Conservation (phyloP, 2,113 vertebrate genomes). For the Nothoprocta pentlandii region DNA sequence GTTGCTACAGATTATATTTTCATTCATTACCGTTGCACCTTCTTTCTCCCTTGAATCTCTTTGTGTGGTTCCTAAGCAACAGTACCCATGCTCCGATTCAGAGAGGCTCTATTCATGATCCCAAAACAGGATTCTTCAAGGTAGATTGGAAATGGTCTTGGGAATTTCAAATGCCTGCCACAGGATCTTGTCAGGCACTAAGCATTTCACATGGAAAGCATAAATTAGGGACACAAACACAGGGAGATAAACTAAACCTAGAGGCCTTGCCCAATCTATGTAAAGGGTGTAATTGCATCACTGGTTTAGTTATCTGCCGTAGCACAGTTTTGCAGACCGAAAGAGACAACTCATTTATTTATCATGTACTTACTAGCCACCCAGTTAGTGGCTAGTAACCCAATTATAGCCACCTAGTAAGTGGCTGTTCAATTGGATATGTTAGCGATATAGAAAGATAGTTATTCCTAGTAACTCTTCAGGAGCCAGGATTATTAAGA, state of each 20-base stretch:
- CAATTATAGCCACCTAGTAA: background rate
- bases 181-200: background rate
- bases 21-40: slow-evolving; percentile 66
- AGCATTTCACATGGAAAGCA: background rate
- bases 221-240: background rate
- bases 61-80: slow-evolving; percentile 79
- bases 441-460: background rate
- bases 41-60: slow-evolving; percentile 59
- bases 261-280: background rate
- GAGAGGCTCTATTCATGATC: background rate
- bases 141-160: background rate
- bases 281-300: background rate
- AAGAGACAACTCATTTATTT: background rate
- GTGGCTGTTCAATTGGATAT: background rate
- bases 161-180: slow-evolving; percentile 10
- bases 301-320: background rate
- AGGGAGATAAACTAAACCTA: background rate
- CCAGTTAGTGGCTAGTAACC: too few species aligned
- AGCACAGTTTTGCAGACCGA: background rate
- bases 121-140: slow-evolving; percentile 56
- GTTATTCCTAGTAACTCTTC: background rate
- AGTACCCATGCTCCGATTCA: slow-evolving; percentile 59
- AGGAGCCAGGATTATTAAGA: background rate
- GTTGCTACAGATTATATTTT: slow-evolving; percentile 64
- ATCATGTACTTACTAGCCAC: background rate